Conservation (phyloP, 1,140 invertebrate species). For the Brachionus rotundiformis region DNA sequence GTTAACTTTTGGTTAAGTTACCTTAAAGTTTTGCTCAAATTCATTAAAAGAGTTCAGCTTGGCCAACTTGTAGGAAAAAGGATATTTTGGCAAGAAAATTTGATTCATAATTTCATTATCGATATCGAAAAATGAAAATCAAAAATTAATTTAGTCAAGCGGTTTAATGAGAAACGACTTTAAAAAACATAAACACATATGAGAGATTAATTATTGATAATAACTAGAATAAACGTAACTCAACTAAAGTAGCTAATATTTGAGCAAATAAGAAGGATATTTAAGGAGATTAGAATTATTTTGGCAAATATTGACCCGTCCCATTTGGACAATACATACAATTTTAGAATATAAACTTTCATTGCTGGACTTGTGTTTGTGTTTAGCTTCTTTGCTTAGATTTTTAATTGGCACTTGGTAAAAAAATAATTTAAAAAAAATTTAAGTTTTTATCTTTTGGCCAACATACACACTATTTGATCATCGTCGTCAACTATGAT, state of each 20-base stretch:
- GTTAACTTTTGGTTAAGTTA: not conserved
- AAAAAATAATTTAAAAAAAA: not conserved
- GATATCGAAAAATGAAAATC: not conserved
- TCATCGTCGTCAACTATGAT: slow-evolving; percentile 31
- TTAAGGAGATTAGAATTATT: slow-evolving; percentile 20
- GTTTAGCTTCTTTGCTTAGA: not conserved
- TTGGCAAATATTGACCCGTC: not conserved
- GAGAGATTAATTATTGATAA: slow-evolving; percentile 31
- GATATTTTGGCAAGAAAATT: slow-evolving; percentile 50
- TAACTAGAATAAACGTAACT: not conserved
- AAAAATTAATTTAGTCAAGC: not conserved
- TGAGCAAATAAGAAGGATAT: not conserved
- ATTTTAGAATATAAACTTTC: slow-evolving; percentile 32
- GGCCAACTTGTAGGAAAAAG: slow-evolving; percentile 35
- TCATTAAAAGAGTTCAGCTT: slow-evolving; percentile 33
- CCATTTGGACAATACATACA: not conserved
- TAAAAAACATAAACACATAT: slow-evolving; percentile 18
- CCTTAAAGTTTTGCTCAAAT: not conserved
- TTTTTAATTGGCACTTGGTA: slow-evolving; percentile 13
- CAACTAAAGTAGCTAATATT: not conserved
- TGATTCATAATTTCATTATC: slow-evolving; percentile 49
- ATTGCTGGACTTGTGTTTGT: not conserved
- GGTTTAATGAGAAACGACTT: not conserved
- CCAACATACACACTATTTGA: not conserved
- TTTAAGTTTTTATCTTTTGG: not conserved